Percentiles rank a stretch among this genome's conserved stretches.
These are phyloP conservation scores for Acheta domesticus DNA, from an alignment of 2,888 invertebrate genomes.

Conservation along the genomic window DNA sequence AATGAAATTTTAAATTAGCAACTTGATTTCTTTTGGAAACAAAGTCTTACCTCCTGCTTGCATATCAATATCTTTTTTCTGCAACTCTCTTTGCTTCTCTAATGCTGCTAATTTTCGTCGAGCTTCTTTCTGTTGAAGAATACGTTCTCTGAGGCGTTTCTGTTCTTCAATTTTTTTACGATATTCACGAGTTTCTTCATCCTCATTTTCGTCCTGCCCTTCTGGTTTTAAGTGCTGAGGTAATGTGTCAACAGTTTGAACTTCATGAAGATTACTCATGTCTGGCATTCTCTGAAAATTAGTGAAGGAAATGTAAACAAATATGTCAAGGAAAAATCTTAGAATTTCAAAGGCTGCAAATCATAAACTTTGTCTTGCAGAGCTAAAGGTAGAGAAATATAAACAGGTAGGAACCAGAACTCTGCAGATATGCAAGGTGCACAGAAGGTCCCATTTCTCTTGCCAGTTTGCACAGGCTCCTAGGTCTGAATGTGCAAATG, in stretches of 20 bases:
- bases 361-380: not conserved
- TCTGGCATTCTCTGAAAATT: conserved; percentile 33
- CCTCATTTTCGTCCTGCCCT: conserved; percentile 41
- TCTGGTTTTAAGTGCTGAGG: conserved; percentile 1
- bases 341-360: not conserved
- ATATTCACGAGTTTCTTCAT: conserved; percentile 50
- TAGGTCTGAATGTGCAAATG: too few relatives aligned
- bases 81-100: conserved; percentile 42
- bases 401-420: too few relatives aligned
- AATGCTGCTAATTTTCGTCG: conserved; percentile 48
- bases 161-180: conserved; percentile 51
- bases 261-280: conserved; percentile 44
- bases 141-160: conserved; percentile 49
- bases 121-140: conserved; percentile 50
- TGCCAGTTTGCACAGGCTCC: too few relatives aligned
- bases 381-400: too few relatives aligned
- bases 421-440: too few relatives aligned
- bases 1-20: too few relatives aligned
- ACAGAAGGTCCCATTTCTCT: too few relatives aligned
- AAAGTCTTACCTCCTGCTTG: conserved; percentile 21
- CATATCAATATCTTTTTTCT: conserved; percentile 22
- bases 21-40: too few relatives aligned
- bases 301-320: not conserved
- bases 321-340: not conserved
- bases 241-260: conserved; percentile 42